Evolutionary conservation across 2,888 invertebrate species (phyloP).

Genomic region (Ophioninae sp.): DNA sequence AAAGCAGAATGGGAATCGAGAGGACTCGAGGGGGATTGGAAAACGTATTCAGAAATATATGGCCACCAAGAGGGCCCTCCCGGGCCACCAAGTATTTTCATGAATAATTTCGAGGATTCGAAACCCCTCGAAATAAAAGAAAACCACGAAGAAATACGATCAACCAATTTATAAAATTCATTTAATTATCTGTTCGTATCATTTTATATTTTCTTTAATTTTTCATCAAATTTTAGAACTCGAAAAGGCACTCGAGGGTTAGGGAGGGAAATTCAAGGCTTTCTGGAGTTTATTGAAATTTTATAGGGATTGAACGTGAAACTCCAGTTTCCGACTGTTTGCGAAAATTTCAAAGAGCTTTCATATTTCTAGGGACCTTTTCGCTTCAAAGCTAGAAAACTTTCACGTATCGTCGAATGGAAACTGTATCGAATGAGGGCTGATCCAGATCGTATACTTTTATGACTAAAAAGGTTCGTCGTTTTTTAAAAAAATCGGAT

Average conservation of each 20-base stretch:
- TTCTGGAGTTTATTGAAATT: too few relatives aligned
- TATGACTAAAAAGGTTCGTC: too few relatives aligned
- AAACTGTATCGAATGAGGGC: too few relatives aligned
- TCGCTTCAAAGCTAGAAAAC: too few relatives aligned
- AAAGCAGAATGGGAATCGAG: not conserved
- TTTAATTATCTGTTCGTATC: conserved; percentile 10
- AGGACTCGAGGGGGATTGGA: conserved; percentile 1
- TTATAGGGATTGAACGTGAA: too few relatives aligned
- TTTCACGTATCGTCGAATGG: too few relatives aligned
- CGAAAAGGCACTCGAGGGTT: not conserved
- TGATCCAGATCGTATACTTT: too few relatives aligned
- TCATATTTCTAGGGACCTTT: too few relatives aligned
- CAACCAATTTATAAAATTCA: conserved; percentile 45
- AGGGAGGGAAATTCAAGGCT: too few relatives aligned
- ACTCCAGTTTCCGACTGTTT: too few relatives aligned
- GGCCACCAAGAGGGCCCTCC: not conserved
- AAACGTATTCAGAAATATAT: conserved; percentile 22
- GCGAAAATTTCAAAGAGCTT: too few relatives aligned
- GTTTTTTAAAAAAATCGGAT: too few relatives aligned
- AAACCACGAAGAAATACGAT: conserved; percentile 5
- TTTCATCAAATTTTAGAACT: not conserved
- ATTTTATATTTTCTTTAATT: conserved; percentile 19
- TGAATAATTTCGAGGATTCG: conserved; percentile 54
- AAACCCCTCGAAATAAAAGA: not conserved
- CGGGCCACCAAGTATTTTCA: conserved; percentile 54